Percentiles rank a stretch among this genome's conserved stretches.
These are phyloP conservation scores for Eunapius fragilis DNA, from an alignment of 37 sponge, comb jelly and placozoan species.

Conservation along the genomic window DNA sequence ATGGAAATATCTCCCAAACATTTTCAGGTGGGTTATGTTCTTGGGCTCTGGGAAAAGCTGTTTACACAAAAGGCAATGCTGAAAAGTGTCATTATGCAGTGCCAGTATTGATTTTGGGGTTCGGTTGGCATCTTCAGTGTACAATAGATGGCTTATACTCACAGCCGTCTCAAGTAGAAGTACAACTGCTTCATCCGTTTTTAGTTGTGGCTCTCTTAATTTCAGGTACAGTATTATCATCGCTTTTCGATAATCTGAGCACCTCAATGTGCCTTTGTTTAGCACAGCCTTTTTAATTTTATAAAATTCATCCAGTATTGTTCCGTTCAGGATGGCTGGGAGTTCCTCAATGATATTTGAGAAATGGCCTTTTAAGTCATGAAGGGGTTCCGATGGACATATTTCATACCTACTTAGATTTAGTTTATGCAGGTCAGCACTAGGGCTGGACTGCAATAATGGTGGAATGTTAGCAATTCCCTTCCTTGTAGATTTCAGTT, in stretches of 20 bases:
- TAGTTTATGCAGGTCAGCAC: background rate
- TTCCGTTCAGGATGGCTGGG: background rate
- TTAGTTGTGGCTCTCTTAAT: background rate
- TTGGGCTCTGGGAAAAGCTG: too few species aligned
- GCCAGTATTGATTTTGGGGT: too few species aligned
- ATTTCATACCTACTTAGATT: constrained; percentile 1
- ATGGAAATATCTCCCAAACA: too few species aligned
- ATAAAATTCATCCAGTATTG: background rate
- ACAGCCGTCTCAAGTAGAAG: constrained; percentile 1
- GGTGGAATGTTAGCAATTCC: constrained; percentile 25
- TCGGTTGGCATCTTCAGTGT: too few species aligned
- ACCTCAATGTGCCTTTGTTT: background rate
- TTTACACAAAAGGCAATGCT: too few species aligned
- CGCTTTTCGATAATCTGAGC: constrained; percentile 11
- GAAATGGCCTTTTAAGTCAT: constrained; percentile 26
- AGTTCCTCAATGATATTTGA: constrained; percentile 7
- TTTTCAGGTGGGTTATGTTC: too few species aligned
- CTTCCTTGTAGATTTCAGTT: background rate
- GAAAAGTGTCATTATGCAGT: too few species aligned
- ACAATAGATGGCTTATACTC: background rate
- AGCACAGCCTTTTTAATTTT: background rate
- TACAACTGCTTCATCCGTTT: background rate
- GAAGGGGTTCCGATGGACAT: constrained; percentile 5
- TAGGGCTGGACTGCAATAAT: constrained; percentile 5
- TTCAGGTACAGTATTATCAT: constrained; percentile 5